Base-by-base conservation (phyloP, 1,140 invertebrate genomes). In the Pantala flavescens region DNA sequence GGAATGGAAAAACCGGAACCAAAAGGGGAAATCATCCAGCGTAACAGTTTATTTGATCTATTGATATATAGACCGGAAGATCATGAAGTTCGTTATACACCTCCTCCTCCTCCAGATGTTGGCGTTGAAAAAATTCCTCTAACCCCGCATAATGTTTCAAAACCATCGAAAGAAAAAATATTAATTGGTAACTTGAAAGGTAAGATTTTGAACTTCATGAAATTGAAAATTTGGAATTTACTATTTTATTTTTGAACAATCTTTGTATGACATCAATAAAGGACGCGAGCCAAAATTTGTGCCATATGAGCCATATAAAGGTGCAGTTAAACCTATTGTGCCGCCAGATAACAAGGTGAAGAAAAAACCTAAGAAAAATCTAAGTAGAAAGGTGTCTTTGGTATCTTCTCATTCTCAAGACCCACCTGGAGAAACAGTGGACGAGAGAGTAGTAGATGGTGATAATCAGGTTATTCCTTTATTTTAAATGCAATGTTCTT, bases 221-320 rank as follows among this genome's bases (percentile, higher is more conserved):
- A 36, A 36, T 36, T 36, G 2, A 36, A 9, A 36, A 36, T 36
- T 36, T 36, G 2, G 28, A 36, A 36, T 36, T 36, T 36, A 36
- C 3, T 36, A 5, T 36, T 36, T 9, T 36, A n/a, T 9, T 36
- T 9, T 36, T 36, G 28, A 36, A 2, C 28, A n/a, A 36, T 36
- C 2, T 72, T 16, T 9, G n/a, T 70, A 7, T 21, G 1, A 55
- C 21, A 49, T 63, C 28, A 21, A 11, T n/a, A 19, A 71, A 43
- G 49, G 23, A 12, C 43, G 43, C 79, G 89, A 90, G 78, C 90
- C 92, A 0, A 93, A 92, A 81, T 95, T 95, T 83, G 87, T 96
- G 23, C 93, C 93, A 0, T 94, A 92, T 78, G 94, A 96, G 79
- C 94, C 94, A 0, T 95, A 94, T 79, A 91, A 93, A 80, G 92